These are phyloP conservation scores for Lutraria lutraria DNA, from an alignment of 2,888 invertebrate species.

Conservation along the genomic window DNA sequence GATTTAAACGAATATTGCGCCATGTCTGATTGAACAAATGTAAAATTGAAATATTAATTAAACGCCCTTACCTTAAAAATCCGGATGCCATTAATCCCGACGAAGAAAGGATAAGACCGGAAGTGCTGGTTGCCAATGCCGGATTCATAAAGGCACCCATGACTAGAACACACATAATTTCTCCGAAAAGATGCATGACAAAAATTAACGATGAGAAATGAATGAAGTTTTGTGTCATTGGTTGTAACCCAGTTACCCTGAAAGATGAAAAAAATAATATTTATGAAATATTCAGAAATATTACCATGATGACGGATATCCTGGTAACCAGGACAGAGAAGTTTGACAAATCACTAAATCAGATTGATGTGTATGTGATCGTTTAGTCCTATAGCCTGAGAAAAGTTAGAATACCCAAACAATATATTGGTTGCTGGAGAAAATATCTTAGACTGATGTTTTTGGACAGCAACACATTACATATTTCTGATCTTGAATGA, in stretches of 20 bases:
- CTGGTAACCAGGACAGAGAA: background rate
- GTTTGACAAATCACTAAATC: too few species aligned
- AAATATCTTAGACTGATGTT: too few species aligned
- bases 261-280: background rate
- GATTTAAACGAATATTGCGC: too few species aligned
- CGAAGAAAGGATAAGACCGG: constrained; percentile 75
- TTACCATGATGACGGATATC: background rate
- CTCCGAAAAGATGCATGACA: constrained; percentile 77
- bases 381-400: too few species aligned
- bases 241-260: constrained; percentile 79
- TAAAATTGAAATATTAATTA: background rate
- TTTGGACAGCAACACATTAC: too few species aligned
- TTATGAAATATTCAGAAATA: background rate
- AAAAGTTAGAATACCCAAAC: too few species aligned
- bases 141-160: constrained; percentile 80
- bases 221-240: constrained; percentile 73
- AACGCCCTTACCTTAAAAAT: constrained; percentile 74
- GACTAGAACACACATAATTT: constrained; percentile 78
- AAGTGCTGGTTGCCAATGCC: constrained; percentile 77
- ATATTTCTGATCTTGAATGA: too few species aligned
- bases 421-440: too few species aligned
- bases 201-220: constrained; percentile 76
- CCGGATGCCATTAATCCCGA: constrained; percentile 81
- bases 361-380: too few species aligned
- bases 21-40: background rate